phyloP scores from a whole-genome alignment of 1,140 invertebrate species.

The Phenacoccus solenopsis region DNA sequence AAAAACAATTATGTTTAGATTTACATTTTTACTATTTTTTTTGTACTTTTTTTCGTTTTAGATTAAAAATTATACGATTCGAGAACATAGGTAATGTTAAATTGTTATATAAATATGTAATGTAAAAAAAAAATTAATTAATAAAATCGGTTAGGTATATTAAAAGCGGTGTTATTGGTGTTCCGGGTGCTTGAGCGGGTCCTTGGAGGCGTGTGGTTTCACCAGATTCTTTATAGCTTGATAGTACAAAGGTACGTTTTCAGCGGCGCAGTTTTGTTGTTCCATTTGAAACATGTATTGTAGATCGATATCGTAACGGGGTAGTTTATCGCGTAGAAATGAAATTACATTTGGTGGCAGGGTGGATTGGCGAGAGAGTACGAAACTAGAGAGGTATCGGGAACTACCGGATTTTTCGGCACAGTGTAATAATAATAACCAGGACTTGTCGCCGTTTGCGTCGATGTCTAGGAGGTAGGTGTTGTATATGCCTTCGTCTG shows the following conservation, averaged over 20 bases:
- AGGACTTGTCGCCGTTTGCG: conserved; percentile 45
- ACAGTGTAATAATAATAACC: conserved; percentile 69
- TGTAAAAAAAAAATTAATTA: conserved; percentile 16
- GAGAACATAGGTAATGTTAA: conserved; percentile 14
- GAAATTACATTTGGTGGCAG: conserved; percentile 47
- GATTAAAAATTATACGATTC: conserved; percentile 6
- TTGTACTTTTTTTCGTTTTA: conserved; percentile 6
- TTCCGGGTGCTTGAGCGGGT: neutral
- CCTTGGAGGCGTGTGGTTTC: neutral
- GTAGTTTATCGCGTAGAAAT: conserved; percentile 45
- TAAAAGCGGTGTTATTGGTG: neutral
- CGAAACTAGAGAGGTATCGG: conserved; percentile 68
- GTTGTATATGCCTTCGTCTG: conserved; percentile 79
- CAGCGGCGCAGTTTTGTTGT: conserved; percentile 46
- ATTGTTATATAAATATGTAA: conserved; percentile 16
- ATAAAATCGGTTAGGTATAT: conserved; percentile 11
- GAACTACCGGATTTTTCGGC: conserved; percentile 66
- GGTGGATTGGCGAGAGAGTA: conserved; percentile 51
- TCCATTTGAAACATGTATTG: conserved; percentile 68
- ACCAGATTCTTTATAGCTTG: neutral
- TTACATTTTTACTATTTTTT: conserved; percentile 14
- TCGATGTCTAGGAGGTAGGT: conserved; percentile 74
- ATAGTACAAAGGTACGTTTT: conserved; percentile 24
- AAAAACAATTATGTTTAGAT: conserved; percentile 14
- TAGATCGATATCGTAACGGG: conserved; percentile 61